These are phyloP conservation scores for Paedocypris sp. DNA, from an alignment of 2,113 vertebrate genomes.

Conservation along the genomic window DNA sequence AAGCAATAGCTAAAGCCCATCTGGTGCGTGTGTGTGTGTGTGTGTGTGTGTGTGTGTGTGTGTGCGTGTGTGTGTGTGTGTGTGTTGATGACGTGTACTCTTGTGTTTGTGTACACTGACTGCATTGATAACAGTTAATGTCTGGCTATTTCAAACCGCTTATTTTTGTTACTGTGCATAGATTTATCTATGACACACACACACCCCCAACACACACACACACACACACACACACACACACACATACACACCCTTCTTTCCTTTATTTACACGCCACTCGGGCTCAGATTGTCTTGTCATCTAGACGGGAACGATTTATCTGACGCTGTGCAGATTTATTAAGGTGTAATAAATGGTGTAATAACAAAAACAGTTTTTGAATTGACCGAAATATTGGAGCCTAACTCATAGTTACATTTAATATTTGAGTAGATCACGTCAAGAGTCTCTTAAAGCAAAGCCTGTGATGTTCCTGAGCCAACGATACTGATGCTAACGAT, in stretches of 20 bases:
- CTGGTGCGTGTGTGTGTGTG: conserved; percentile 5
- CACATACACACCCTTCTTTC: conserved; percentile 59
- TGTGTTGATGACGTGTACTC: too few species aligned
- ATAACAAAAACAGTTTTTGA: too few species aligned
- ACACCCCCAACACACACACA: too few species aligned
- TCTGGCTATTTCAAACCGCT: conserved; percentile 50
- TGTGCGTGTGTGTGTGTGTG: conserved; percentile 36
- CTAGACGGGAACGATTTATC: conserved; percentile 67
- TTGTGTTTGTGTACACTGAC: conserved; percentile 47
- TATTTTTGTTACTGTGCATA: conserved; percentile 51
- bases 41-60: conserved; percentile 9
- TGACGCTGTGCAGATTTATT: conserved; percentile 58
- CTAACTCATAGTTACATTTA: too few species aligned
- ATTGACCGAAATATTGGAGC: too few species aligned
- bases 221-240: too few species aligned
- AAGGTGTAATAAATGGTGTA: conserved; percentile 58
- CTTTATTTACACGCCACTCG: conserved; percentile 75
- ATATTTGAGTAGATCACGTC: too few species aligned
- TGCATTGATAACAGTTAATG: conserved; percentile 70
- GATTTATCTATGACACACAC: too few species aligned
- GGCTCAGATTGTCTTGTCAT: conserved; percentile 69
- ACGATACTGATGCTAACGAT: too few species aligned
- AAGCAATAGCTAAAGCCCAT: too few species aligned
- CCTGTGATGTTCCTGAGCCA: too few species aligned
- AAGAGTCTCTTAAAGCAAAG: too few species aligned